These are phyloP conservation scores for Scolanthus callimorphus DNA, from an alignment of 92 coral and sea anemone genomes.

Conservation along the genomic window DNA sequence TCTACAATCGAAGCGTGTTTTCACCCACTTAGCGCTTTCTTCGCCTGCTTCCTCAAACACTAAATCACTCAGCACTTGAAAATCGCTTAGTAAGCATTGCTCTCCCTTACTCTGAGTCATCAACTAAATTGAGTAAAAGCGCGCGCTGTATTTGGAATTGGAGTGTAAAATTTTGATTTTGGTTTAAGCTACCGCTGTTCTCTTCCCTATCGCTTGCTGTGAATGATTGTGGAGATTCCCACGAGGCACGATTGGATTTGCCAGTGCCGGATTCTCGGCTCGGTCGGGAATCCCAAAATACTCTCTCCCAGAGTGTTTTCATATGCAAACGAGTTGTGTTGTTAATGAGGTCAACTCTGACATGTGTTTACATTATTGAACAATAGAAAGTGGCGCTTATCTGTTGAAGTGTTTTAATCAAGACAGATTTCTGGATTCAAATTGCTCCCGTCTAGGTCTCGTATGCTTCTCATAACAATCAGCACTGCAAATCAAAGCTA, in stretches of 20 bases:
- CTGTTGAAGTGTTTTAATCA: not conserved
- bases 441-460: constrained; percentile 1
- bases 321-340: not conserved
- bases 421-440: constrained; percentile 3
- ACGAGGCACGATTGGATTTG: not conserved
- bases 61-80: not conserved
- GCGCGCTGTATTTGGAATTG: no score
- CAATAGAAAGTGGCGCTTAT: constrained; percentile 7
- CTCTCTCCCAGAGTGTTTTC: constrained; percentile 15
- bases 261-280: not conserved
- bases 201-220: constrained; percentile 12
- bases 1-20: constrained; percentile 7
- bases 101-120: no score
- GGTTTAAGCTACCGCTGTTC: not conserved
- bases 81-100: no score
- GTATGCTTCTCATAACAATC: constrained; percentile 3
- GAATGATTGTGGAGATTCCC: not conserved
- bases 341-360: not conserved
- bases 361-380: constrained; percentile 5
- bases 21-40: constrained; percentile 30
- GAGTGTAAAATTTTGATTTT: no score
- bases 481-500: constrained; percentile 16
- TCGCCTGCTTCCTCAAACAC: constrained; percentile 3
- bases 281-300: constrained; percentile 1
- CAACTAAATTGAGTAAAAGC: no score